A percentile compares a stretch with the other conserved stretches of the same genome.
Evolutionary conservation across 2,888 invertebrate species (phyloP).

Genomic region (Drosophila ustulata): DNA sequence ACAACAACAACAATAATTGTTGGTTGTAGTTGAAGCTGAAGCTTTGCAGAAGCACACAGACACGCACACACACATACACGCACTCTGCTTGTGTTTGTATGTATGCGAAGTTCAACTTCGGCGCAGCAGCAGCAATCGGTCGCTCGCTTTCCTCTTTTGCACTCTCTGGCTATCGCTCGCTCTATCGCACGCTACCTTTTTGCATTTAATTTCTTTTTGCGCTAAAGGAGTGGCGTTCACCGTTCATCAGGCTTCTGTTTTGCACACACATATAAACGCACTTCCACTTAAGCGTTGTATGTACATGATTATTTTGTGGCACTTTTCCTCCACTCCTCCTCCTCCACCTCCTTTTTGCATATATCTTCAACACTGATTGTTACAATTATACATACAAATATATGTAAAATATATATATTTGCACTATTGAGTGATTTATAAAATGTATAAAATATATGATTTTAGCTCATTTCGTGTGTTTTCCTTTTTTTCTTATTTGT

Average conservation of each 20-base stretch:
- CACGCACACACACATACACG: slow-evolving; percentile 23
- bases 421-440: slow-evolving; percentile 4
- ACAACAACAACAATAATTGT: slow-evolving; percentile 27
- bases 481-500: slow-evolving; percentile 29
- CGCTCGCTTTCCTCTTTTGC: slow-evolving; percentile 23
- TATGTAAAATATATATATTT: background rate
- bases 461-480: slow-evolving; percentile 18
- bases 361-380: slow-evolving; percentile 28
- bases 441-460: slow-evolving; percentile 3
- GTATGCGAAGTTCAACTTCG: slow-evolving; percentile 63
- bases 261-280: slow-evolving; percentile 31
- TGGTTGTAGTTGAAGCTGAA: slow-evolving; percentile 15
- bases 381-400: slow-evolving; percentile 19
- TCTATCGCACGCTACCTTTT: slow-evolving; percentile 51
- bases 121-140: slow-evolving; percentile 51
- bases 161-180: slow-evolving; percentile 30
- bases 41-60: slow-evolving; percentile 19
- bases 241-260: slow-evolving; percentile 34
- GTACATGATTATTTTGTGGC: slow-evolving; percentile 43
- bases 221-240: slow-evolving; percentile 73
- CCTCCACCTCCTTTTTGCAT: slow-evolving; percentile 36
- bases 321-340: slow-evolving; percentile 47
- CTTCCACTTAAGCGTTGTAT: slow-evolving; percentile 13
- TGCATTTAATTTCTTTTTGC: slow-evolving; percentile 57
- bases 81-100: slow-evolving; percentile 39